phyloP scores from a whole-genome alignment of 2,113 vertebrate genomes.

The Lophotis ruficrista region DNA sequence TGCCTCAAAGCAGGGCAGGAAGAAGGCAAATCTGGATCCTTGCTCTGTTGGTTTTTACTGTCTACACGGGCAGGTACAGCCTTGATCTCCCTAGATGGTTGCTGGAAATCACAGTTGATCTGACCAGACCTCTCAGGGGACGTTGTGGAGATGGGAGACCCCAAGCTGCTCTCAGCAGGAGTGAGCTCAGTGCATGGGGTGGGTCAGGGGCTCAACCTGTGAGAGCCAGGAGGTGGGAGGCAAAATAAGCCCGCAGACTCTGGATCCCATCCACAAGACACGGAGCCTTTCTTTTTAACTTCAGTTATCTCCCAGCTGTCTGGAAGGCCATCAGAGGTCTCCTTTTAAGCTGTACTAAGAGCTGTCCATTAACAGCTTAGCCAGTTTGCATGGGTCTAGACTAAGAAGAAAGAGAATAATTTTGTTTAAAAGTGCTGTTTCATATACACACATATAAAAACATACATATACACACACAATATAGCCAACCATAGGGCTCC shows the following conservation, averaged over 20 bases:
- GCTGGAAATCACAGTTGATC: background rate
- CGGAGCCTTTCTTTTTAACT: background rate
- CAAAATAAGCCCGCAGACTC: background rate
- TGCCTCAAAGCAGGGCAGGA: background rate
- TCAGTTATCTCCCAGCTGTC: background rate
- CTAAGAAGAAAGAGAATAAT: background rate
- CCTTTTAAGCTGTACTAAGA: background rate
- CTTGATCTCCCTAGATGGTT: background rate
- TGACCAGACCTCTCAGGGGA: background rate
- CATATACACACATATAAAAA: background rate
- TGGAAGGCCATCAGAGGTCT: background rate
- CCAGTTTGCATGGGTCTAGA: background rate
- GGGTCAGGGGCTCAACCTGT: background rate
- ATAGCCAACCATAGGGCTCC: background rate
- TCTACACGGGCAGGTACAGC: background rate
- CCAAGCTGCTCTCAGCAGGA: background rate
- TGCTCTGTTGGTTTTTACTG: background rate
- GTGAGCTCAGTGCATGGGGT: fast-evolving
- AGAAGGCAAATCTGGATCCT: background rate
- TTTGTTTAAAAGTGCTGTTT: background rate
- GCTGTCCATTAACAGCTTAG: background rate
- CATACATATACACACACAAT: background rate
- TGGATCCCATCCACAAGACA: background rate
- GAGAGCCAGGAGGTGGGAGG: background rate
- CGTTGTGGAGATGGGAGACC: background rate